Conservation (phyloP, 1,140 invertebrate genomes). For the Leptopilina boulardi region DNA sequence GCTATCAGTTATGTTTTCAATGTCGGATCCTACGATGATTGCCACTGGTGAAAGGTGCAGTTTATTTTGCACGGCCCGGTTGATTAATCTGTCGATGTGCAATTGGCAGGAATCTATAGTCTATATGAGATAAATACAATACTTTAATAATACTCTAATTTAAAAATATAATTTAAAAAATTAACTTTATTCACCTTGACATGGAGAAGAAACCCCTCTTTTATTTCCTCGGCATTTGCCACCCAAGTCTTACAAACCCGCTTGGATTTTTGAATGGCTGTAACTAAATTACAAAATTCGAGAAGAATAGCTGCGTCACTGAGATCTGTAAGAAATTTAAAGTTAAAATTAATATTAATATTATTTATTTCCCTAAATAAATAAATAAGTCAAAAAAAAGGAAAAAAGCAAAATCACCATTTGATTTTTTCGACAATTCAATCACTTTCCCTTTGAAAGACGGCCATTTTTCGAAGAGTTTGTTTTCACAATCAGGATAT, state of each 20-base stretch:
- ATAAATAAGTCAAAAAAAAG: neutral
- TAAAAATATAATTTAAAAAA: too few relatives aligned
- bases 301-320: neutral
- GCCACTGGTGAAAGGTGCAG: slow-evolving; percentile 1
- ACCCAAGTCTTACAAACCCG: neutral
- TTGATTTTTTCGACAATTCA: neutral
- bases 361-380: neutral
- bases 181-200: neutral
- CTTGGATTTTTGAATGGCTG: neutral
- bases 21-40: neutral
- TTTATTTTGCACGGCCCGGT: neutral
- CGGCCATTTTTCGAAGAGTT: neutral
- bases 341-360: neutral
- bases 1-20: neutral
- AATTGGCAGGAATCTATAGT: neutral
- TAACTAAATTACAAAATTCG: neutral
- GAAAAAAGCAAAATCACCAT: neutral
- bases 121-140: neutral
- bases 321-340: neutral
- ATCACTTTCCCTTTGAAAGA: neutral
- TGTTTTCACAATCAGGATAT: neutral
- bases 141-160: too few relatives aligned
- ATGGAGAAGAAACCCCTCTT: neutral
- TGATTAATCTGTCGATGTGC: neutral
- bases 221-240: neutral